Base-by-base conservation (phyloP, 2,888 invertebrate species). In the Tachystola acroxantha region DNA sequence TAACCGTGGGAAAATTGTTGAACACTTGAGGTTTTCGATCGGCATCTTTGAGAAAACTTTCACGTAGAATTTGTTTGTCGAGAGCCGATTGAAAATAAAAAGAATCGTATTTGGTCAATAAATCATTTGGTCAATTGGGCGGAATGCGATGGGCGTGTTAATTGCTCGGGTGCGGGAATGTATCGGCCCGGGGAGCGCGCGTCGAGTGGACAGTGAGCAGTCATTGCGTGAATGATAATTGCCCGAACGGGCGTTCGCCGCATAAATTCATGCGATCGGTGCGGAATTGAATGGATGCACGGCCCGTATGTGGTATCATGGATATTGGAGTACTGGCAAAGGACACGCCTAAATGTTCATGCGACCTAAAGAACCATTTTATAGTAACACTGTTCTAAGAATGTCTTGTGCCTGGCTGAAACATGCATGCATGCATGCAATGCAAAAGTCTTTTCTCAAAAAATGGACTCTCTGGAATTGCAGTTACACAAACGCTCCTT, bases 151-250 rank as follows among this genome's bases (percentile, higher is more conserved):
- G 68, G 78, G 77, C 74, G 81, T 76, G 79, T 71, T 82, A 82
- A 82, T 82, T 80, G 82, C 68, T 51, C 63, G 71, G 75, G 69
- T 64, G 68, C 61, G 69, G 65, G 64, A 44, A 36, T 44, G 50
- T 42, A 42, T 42, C 43, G 50, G 50, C 44, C 36, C 24, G 37
- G 46, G 43, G 48, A 53, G 52, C 59, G 61, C 46, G 54, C 58
- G 57, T 51, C 59, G 71, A 69, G 73, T 71, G 76, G 74, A 74
- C 78, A 74, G 60, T 50, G 70, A 62, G 53, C 65, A 67, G 69
- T 72, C 78, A 76, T 74, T 71, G 73, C 72, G 67, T 70, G 72
- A 72, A 80, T 81, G 79, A 79, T 84, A 81, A 84, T 81, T 81
- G 79, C 64, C 61, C 43, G 63, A 58, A 50, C 50, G 59, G 60